Base-by-base conservation (phyloP, 2,113 vertebrate genomes). In the Solenodon paradoxus region DNA sequence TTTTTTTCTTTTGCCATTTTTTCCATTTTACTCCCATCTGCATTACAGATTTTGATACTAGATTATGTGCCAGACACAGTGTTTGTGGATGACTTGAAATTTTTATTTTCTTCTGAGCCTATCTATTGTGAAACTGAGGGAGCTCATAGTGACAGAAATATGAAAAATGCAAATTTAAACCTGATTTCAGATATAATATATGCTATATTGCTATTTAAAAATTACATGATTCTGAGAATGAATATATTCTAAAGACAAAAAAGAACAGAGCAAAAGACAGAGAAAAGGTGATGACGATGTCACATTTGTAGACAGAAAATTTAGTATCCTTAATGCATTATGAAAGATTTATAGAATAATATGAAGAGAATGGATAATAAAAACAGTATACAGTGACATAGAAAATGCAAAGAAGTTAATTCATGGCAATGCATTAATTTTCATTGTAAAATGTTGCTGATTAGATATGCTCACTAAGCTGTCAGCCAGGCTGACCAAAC, bases 131-230 rank as follows among this genome's bases (percentile, higher is more conserved):
- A 77, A 72, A 28, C 7, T 77, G 16, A 26, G 75, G 61, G 13
- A 92, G 45, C 38, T 13, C 84, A 35, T 57, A 81, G 87, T 95
- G 88, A 93, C 30, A 95, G 77, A 92, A 79, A 92, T 1, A 69
- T 57, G 22, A 32, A 88, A 95, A 95, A 97, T 91, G 63, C 68
- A 95, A 96, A 94, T 93, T 82, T 88, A 30, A 88, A 82, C 5
- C 61, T 94, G 30, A 88, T 95, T 94, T 94, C 45, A 95, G 94
- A 89, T 83, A 86, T 64, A 95, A 85, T 94, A 81, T 85, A 77
- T 68, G 35, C 66, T 87, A 75, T 79, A 89, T 83, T 93, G 86
- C 91, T 40, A 78, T 28, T 83, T 49, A 30, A 93, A 93, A 75
- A 69, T 90, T 81, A 3, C 88, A 12, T 79, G 42, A 82, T 28